A percentile compares a stretch with the other conserved stretches of the same genome.
phyloP scores from a whole-genome alignment of 2,888 invertebrate genomes.

The Entomobrya proxima region DNA sequence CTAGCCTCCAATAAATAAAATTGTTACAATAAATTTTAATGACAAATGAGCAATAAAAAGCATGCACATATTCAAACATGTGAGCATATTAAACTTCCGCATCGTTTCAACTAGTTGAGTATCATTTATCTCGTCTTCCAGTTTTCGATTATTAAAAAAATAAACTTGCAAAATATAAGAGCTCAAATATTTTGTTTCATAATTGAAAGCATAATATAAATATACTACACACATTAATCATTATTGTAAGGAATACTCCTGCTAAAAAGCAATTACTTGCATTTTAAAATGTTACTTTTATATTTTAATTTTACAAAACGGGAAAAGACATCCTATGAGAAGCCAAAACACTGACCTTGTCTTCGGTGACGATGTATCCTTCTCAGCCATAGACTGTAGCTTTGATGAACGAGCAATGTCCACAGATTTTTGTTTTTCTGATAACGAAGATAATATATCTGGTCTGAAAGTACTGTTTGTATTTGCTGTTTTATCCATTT shows the following conservation, averaged over 20 bases:
- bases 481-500: constrained; percentile 59
- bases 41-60: no score
- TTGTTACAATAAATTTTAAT: no score
- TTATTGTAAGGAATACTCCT: not conserved
- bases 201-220: not conserved
- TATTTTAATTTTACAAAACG: constrained; percentile 67
- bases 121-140: no score
- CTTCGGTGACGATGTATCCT: not conserved
- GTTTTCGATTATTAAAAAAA: not conserved
- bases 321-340: constrained; percentile 74
- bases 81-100: no score
- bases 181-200: not conserved
- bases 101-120: no score
- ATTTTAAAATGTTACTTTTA: not conserved
- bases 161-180: not conserved
- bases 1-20: no score
- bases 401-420: constrained; percentile 5
- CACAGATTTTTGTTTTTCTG: constrained; percentile 40
- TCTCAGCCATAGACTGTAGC: not conserved
- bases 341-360: constrained; percentile 74
- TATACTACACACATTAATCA: not conserved
- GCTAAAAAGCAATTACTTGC: not conserved
- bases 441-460: constrained; percentile 42
- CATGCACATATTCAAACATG: no score
- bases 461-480: constrained; percentile 46